These are phyloP conservation scores for Drosophila asahinai DNA, from an alignment of 1,140 invertebrate genomes.

Conservation along the genomic window DNA sequence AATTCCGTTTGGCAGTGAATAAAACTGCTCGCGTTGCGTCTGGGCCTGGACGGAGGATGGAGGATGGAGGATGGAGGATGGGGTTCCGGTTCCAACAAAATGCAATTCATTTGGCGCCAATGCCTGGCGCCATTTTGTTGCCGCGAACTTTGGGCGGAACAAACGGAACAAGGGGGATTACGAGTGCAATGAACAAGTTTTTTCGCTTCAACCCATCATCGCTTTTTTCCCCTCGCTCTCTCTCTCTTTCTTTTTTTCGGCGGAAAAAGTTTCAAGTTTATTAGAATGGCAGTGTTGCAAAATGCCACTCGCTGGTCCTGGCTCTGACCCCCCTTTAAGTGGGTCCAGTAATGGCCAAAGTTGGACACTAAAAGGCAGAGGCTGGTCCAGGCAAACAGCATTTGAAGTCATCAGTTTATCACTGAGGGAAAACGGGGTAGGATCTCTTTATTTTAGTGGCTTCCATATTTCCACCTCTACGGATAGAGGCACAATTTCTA, in stretches of 20 bases:
- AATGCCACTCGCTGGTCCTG: slow-evolving; percentile 17
- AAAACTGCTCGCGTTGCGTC: slow-evolving; percentile 75
- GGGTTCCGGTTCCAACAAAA: slow-evolving; percentile 35
- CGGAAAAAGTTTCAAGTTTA: slow-evolving; percentile 77
- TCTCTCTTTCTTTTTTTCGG: not conserved
- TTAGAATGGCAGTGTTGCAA: slow-evolving; percentile 67
- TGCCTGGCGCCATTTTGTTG: slow-evolving; percentile 58
- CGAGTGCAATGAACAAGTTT: slow-evolving; percentile 69
- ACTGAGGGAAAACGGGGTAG: not conserved
- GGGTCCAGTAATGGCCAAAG: slow-evolving; percentile 50
- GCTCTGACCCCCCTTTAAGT: slow-evolving; percentile 1
- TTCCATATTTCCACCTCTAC: too few relatives aligned
- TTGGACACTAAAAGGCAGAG: slow-evolving; percentile 27
- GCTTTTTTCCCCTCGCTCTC: slow-evolving; percentile 16
- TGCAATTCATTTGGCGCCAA: slow-evolving; percentile 80
- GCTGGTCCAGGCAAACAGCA: slow-evolving; percentile 24
- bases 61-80: not conserved
- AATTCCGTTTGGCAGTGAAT: slow-evolving; percentile 80
- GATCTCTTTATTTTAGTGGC: too few relatives aligned
- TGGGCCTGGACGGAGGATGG: slow-evolving; percentile 3
- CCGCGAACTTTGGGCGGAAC: slow-evolving; percentile 22
- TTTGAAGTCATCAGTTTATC: slow-evolving; percentile 10
- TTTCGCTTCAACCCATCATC: slow-evolving; percentile 28
- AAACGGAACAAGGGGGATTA: slow-evolving; percentile 20
- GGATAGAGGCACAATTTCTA: too few relatives aligned